Evolutionary conservation across 1,140 invertebrate species (phyloP).

Genomic region (Hylaeus anthracinus): DNA sequence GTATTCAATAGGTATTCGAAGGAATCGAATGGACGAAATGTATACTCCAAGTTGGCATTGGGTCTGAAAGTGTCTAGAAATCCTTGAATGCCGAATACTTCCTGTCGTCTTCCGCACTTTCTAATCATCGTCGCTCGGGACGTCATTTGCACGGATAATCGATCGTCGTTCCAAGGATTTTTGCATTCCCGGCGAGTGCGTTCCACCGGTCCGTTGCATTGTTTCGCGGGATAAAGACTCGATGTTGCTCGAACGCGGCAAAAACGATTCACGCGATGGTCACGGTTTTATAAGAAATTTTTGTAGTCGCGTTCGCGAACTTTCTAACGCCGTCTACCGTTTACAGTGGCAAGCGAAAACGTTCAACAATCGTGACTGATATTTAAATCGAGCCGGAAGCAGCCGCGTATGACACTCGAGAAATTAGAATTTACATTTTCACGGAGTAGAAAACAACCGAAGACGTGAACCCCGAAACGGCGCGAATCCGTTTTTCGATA

Average conservation of each 20-base stretch:
- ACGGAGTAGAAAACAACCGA: too few species aligned
- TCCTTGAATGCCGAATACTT: conserved; percentile 25
- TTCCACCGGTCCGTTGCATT: neutral
- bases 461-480: too few species aligned
- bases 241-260: neutral
- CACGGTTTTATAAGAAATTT: conserved; percentile 22
- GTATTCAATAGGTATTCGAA: too few species aligned
- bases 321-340: conserved; percentile 13
- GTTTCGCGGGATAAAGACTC: neutral
- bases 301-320: neutral
- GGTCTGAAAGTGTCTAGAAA: conserved; percentile 27
- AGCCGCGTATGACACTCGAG: neutral
- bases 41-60: neutral
- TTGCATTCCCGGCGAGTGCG: neutral
- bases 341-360: neutral
- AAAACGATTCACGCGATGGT: conserved; percentile 36
- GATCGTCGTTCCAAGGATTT: neutral
- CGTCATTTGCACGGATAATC: neutral
- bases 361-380: conserved; percentile 16
- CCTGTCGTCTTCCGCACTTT: conserved; percentile 37
- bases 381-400: conserved; percentile 21
- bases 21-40: neutral
- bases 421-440: neutral
- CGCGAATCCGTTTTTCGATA: too few species aligned
- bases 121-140: neutral